phyloP scores from a whole-genome alignment of 1,140 invertebrate species.

The Coelopa frigida region DNA sequence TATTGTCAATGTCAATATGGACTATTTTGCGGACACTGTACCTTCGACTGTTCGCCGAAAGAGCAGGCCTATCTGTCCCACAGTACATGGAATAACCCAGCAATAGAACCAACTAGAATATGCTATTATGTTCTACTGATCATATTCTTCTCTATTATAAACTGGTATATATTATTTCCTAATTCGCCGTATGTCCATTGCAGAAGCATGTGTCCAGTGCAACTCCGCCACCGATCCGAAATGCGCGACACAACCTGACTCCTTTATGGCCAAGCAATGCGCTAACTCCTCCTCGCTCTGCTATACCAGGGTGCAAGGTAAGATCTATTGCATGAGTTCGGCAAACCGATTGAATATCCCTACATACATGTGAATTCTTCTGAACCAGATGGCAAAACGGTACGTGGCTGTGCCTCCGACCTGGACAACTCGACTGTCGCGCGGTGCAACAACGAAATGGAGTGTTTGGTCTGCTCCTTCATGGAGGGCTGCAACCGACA shows the following conservation, averaged over 20 bases:
- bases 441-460: constrained; percentile 34
- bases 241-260: constrained; percentile 32
- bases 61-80: no score
- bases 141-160: no score
- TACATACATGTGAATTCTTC: background rate
- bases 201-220: constrained; percentile 39
- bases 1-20: no score
- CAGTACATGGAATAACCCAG: no score
- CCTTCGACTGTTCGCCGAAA: no score
- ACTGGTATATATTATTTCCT: no score
- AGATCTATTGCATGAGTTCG: background rate
- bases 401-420: constrained; percentile 32
- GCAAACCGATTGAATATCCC: background rate
- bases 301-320: constrained; percentile 22
- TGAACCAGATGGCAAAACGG: constrained; percentile 29
- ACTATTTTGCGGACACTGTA: no score
- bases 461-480: constrained; percentile 26
- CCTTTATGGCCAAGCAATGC: constrained; percentile 29
- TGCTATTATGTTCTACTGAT: no score
- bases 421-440: constrained; percentile 23
- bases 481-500: constrained; percentile 34
- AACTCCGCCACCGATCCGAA: constrained; percentile 24
- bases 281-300: constrained; percentile 18
- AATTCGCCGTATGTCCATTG: constrained; percentile 2
- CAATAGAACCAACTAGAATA: no score